Percentiles rank a stretch among this genome's conserved stretches.
These are phyloP conservation scores for Lutjanus erythropterus DNA, from an alignment of 2,113 vertebrate genomes.

Conservation along the genomic window DNA sequence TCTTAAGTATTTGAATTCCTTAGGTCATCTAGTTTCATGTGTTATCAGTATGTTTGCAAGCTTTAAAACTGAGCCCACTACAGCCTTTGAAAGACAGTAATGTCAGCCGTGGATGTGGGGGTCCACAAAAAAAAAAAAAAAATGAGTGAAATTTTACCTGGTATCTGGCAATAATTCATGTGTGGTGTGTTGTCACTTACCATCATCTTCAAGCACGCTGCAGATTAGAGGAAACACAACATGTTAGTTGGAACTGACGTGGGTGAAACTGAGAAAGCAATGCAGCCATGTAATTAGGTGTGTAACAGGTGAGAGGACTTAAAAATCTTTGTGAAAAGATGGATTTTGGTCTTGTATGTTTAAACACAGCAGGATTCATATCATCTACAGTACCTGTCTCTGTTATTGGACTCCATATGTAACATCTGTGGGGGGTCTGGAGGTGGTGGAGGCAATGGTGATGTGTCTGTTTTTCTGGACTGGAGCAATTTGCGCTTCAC, in stretches of 20 bases:
- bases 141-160: background rate
- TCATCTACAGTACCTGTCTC: constrained; percentile 72
- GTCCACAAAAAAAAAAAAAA: too few relatives aligned
- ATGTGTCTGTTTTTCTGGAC: constrained; percentile 27
- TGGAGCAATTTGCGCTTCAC: constrained; percentile 73
- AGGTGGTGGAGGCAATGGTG: constrained; percentile 68
- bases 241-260: constrained; percentile 25
- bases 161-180: background rate
- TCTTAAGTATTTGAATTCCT: too few relatives aligned
- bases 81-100: too few relatives aligned
- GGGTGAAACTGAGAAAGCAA: constrained; percentile 15
- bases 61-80: too few relatives aligned
- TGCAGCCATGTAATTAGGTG: background rate
- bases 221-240: constrained; percentile 55
- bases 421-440: constrained; percentile 59
- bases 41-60: too few relatives aligned
- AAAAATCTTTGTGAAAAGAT: too few relatives aligned
- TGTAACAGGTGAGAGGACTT: background rate
- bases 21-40: too few relatives aligned
- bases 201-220: constrained; percentile 72
- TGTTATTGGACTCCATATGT: constrained; percentile 43
- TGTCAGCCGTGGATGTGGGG: too few relatives aligned
- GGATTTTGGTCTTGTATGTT: too few relatives aligned
- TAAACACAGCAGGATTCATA: background rate
- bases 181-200: constrained; percentile 65